Evolutionary conservation across 2,888 invertebrate genomes (phyloP).

Genomic region (Drymonia ruficornis): DNA sequence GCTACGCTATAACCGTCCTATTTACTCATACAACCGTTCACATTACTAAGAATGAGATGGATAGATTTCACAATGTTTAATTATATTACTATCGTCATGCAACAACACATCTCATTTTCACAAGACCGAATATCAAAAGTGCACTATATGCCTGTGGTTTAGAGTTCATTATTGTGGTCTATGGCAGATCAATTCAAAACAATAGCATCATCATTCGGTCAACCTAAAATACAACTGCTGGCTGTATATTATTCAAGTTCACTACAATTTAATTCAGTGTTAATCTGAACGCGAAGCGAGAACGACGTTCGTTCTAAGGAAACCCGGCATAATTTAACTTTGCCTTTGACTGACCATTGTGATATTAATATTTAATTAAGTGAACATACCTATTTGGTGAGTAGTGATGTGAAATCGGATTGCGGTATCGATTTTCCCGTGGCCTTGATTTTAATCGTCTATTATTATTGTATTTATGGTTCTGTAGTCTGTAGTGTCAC

Average conservation of each 20-base stretch:
- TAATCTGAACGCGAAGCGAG: neutral
- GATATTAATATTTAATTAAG: neutral
- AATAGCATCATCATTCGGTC: too few species aligned
- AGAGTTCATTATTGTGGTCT: neutral
- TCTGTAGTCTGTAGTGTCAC: neutral
- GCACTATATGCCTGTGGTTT: neutral
- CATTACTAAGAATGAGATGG: neutral
- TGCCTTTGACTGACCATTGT: neutral
- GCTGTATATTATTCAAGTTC: neutral
- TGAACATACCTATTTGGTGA: constrained; percentile 1
- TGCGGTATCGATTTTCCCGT: neutral
- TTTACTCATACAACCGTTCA: neutral
- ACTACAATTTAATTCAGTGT: neutral
- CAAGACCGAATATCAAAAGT: neutral
- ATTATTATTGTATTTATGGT: neutral
- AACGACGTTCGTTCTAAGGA: neutral
- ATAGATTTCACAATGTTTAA: neutral
- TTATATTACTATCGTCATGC: neutral
- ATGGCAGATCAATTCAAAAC: neutral
- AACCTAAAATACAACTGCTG: neutral
- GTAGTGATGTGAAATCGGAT: neutral
- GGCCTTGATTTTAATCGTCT: neutral
- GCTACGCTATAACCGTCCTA: neutral
- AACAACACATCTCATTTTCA: neutral
- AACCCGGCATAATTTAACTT: neutral